phyloP scores from a whole-genome alignment of 2,888 invertebrate species.

The Xylocampa areola region DNA sequence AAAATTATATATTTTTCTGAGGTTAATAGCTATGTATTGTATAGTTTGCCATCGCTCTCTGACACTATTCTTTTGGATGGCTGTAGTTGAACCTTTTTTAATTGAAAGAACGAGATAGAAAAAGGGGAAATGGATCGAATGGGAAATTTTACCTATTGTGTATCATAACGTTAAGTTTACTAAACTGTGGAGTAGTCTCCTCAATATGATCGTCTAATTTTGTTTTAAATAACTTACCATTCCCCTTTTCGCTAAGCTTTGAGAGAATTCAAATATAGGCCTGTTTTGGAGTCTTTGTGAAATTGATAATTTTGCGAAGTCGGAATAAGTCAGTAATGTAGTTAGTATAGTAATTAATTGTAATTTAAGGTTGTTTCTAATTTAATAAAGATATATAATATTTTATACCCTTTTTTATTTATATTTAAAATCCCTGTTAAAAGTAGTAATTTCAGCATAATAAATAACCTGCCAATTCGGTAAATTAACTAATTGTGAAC shows the following conservation, averaged over 20 bases:
- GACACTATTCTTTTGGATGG: conserved; percentile 62
- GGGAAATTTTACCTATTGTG: not conserved
- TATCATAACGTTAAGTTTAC: not conserved
- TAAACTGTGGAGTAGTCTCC: not conserved
- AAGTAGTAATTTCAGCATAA: not conserved
- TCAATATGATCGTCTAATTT: not conserved
- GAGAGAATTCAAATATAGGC: conserved; percentile 47
- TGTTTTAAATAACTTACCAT: not conserved
- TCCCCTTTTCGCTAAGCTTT: conserved; percentile 20
- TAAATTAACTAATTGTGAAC: no score
- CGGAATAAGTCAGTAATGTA: conserved; percentile 47
- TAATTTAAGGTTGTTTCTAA: conserved; percentile 76
- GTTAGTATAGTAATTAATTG: conserved; percentile 55
- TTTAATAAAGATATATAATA: conserved; percentile 77
- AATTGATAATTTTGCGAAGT: conserved; percentile 46
- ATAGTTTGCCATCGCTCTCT: conserved; percentile 68
- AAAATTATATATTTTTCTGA: conserved; percentile 67
- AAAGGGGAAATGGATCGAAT: not conserved
- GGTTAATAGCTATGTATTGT: conserved; percentile 65
- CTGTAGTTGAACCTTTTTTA: conserved; percentile 32
- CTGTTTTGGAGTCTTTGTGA: conserved; percentile 28
- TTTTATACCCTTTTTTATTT: conserved; percentile 56
- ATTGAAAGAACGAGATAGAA: conserved; percentile 12
- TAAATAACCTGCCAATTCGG: no score
- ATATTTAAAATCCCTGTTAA: conserved; percentile 25